Base-by-base conservation (phyloP, 2,797 vertebrate species). In the Tokudaia muenninki region DNA sequence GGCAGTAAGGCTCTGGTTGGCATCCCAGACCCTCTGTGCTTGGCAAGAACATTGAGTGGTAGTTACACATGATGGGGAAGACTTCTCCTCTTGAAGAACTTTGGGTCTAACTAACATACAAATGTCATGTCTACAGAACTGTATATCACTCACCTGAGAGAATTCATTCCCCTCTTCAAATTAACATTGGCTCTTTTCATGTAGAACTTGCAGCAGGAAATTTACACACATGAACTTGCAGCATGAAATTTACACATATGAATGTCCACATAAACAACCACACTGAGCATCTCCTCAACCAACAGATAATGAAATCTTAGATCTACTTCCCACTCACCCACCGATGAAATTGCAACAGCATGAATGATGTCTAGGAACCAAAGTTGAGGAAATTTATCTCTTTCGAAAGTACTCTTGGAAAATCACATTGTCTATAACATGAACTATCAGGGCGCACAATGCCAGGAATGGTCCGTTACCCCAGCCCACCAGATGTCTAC, bases 261-360 rank as follows among this genome's bases (percentile, higher is more conserved):
- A 2, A 6, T 10, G 13, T 19, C 1, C 17, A n/a, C 31, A 2
- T 19, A 4, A 6, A 1, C 24, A 50, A 13, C 26, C 26, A n/a
- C 1, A 24, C 1, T 17, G 1, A 82, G 21, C 37, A 34, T 44
- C 34, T 21, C 24, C 9, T 61, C 59, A 70, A 16, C 1, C 37
- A 4, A 47, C 50, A 21, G 14, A 75, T 3, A 57, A 5, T 78
- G 31, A 14, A 34, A 21, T 82, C 67, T 74, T 61, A 34, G 2
- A 55, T 47, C 19, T 59, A 8, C n/a, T 81, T 90, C 41, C 14
- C 1, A 55, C 26, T 83, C 9, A 55, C 11, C 19, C 1, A 44
- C 7, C 14, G 47, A 86, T 24, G 37, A 41, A 9, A 74, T 13
- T 59, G 59, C 87, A 41, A 84, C 26, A 75, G 59, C 3, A n/a